A percentile compares a stretch with the other conserved stretches of the same genome.
Conservation (phyloP, 1,140 invertebrate genomes). For the Eumeta japonica region DNA sequence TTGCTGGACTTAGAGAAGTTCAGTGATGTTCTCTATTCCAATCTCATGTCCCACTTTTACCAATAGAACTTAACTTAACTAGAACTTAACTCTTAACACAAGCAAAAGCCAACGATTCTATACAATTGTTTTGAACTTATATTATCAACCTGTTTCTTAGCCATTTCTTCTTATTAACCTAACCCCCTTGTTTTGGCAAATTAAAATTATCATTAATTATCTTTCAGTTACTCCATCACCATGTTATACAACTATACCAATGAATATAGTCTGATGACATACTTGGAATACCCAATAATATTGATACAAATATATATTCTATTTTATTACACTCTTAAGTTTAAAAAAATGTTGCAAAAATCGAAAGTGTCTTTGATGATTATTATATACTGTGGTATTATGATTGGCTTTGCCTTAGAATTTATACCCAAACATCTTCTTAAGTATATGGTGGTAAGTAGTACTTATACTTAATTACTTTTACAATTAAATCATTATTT, state of each 20-base stretch:
- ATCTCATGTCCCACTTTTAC: too few species aligned
- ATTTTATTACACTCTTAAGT: constrained; percentile 65
- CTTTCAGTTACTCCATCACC: constrained; percentile 69
- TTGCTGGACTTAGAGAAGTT: too few species aligned
- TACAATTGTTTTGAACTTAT: too few species aligned
- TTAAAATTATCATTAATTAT: constrained; percentile 10
- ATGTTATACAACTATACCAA: constrained; percentile 70
- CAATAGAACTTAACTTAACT: too few species aligned
- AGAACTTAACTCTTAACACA: too few species aligned
- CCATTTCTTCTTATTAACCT: too few species aligned
- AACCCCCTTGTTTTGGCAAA: too few species aligned
- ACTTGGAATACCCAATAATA: constrained; percentile 73
- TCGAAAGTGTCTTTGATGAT: constrained; percentile 30
- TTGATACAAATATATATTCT: constrained; percentile 67
- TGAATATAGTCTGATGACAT: constrained; percentile 66
- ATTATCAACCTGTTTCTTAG: too few species aligned
- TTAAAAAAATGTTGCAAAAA: constrained; percentile 54
- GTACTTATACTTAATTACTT: too few species aligned
- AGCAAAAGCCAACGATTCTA: too few species aligned
- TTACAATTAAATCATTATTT: too few species aligned
- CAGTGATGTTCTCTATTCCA: too few species aligned
- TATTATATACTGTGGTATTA: constrained; percentile 52
- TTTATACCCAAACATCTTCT: constrained; percentile 60
- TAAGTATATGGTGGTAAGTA: constrained; percentile 63
- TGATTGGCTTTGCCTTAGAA: constrained; percentile 50